Conservation (phyloP, 2,888 invertebrate genomes). For the Lampropteryx suffumata region DNA sequence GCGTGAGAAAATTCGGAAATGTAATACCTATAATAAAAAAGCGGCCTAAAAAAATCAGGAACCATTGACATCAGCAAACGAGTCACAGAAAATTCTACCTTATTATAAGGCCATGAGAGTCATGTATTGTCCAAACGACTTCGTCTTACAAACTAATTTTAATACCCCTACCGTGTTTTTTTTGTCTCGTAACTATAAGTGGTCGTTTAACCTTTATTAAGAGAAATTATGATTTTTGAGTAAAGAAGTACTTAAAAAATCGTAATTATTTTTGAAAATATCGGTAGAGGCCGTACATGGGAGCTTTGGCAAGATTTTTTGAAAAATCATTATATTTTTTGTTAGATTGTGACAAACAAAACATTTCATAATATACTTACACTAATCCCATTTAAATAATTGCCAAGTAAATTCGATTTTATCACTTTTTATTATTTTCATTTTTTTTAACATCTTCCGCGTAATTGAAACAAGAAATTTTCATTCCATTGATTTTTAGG, state of each 20-base stretch:
- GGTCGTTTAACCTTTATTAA: too few relatives aligned
- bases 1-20: too few relatives aligned
- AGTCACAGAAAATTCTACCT: not conserved
- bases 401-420: conserved; percentile 78
- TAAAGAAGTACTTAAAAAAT: too few relatives aligned
- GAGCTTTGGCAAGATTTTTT: conserved; percentile 65
- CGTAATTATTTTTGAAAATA: too few relatives aligned
- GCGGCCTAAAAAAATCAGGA: not conserved
- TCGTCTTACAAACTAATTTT: conserved; percentile 19
- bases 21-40: too few relatives aligned
- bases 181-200: not conserved
- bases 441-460: conserved; percentile 23
- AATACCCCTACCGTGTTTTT: not conserved
- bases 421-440: conserved; percentile 59
- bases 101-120: conserved; percentile 26
- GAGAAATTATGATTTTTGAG: too few relatives aligned
- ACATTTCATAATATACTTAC: conserved; percentile 38
- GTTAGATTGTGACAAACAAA: conserved; percentile 44
- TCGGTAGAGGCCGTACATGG: too few relatives aligned
- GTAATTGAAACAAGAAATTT: conserved; percentile 1
- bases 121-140: conserved; percentile 31
- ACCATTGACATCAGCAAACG: not conserved
- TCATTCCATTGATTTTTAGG: not conserved
- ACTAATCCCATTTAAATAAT: conserved; percentile 44
- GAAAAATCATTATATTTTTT: conserved; percentile 32